phyloP scores from a whole-genome alignment of 2,888 invertebrate genomes.

The Brenthis ino region DNA sequence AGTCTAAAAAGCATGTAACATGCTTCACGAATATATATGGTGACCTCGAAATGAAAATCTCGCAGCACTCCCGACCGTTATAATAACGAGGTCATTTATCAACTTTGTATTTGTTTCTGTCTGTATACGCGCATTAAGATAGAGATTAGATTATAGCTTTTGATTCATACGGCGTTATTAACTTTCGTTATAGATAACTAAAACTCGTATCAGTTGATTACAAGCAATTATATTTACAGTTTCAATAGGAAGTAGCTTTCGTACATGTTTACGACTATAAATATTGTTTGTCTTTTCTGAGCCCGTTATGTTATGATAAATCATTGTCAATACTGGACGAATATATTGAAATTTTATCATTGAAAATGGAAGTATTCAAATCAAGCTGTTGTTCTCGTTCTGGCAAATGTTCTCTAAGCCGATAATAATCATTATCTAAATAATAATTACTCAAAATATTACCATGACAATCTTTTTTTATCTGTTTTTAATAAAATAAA shows the following conservation, averaged over 20 bases:
- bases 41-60: slow-evolving; percentile 79
- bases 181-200: slow-evolving; percentile 33
- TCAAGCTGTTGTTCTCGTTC: background rate
- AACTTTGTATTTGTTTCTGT: slow-evolving; percentile 75
- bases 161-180: slow-evolving; percentile 44
- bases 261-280: slow-evolving; percentile 27
- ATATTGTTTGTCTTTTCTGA: slow-evolving; percentile 27
- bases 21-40: slow-evolving; percentile 67
- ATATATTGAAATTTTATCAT: slow-evolving; percentile 16
- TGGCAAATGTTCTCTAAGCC: background rate
- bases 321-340: slow-evolving; percentile 24
- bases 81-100: slow-evolving; percentile 80
- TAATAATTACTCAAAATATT: too few relatives aligned
- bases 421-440: too few relatives aligned
- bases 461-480: too few relatives aligned
- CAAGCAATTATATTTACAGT: slow-evolving; percentile 42
- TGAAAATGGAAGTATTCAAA: slow-evolving; percentile 16
- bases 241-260: slow-evolving; percentile 35
- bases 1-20: slow-evolving; percentile 64
- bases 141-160: slow-evolving; percentile 51
- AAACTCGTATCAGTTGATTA: slow-evolving; percentile 43
- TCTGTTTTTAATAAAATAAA: too few relatives aligned
- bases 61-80: slow-evolving; percentile 76
- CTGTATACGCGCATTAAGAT: slow-evolving; percentile 58
- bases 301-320: slow-evolving; percentile 34